Conservation (phyloP, 2,113 vertebrate species). For the Albula goreensis region DNA sequence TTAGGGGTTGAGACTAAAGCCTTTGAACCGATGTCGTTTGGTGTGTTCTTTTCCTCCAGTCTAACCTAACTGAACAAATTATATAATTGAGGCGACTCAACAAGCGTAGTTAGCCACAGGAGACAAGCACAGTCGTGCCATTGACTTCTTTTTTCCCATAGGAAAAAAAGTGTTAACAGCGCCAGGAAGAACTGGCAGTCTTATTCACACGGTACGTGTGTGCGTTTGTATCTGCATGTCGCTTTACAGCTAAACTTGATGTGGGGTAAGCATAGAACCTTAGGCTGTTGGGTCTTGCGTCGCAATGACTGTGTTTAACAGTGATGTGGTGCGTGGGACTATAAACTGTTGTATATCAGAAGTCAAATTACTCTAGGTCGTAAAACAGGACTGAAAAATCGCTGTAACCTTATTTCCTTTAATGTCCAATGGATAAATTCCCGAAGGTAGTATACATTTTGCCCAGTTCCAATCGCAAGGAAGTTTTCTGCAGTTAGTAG, state of each 20-base stretch:
- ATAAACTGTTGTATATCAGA: neutral
- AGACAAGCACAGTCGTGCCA: conserved; percentile 2
- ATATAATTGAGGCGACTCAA: neutral
- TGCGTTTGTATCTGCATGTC: neutral
- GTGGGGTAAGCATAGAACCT: no score
- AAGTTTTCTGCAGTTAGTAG: no score
- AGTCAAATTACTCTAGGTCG: no score
- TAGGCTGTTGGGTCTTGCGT: neutral
- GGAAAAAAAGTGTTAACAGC: neutral
- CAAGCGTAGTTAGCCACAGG: neutral
- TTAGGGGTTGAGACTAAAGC: neutral
- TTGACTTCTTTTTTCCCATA: neutral
- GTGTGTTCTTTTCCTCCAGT: neutral
- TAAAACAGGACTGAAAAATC: no score
- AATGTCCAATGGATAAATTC: no score
- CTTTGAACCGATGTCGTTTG: neutral
- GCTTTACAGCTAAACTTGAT: no score
- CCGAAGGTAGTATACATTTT: no score
- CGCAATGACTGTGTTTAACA: neutral
- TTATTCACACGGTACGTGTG: neutral
- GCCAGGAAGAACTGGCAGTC: neutral
- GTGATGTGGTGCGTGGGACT: neutral
- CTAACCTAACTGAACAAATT: conserved; percentile 24
- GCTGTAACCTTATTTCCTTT: no score
- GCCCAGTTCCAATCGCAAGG: no score